Evolutionary conservation across 2,113 vertebrate genomes (phyloP), one percentile per base, ranked within the genome.

Genomic region (Glaucidium brasilianum): DNA sequence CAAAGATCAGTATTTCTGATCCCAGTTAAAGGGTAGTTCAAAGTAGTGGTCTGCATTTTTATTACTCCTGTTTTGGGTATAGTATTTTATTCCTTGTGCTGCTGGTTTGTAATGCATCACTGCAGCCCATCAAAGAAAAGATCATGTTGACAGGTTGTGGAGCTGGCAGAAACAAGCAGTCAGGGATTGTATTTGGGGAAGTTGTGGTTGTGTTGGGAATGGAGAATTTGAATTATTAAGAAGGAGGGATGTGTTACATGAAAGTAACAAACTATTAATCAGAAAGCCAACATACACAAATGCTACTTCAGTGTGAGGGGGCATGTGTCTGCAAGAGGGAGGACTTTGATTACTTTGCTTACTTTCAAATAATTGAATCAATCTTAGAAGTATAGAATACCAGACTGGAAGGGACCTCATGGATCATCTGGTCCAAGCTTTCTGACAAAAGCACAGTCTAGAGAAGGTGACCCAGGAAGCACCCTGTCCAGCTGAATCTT

Each of bases 281-380:
- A 64, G 49, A 49, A 90, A 64, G 50, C 39, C 0, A 1, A 75
- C 30, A 19, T 25, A 41, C 0, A 1, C 7, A 66, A 75, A 49
- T 49, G 35, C 32, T 12, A 32, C 12, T 32, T 41, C 10, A 9
- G 15, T 29, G 69, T 22, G 30, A 66, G 10, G 5, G 30, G 25
- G 6, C 5, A 26, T 29, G 6, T 43, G 14, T 27, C 53, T 66
- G 3, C 35, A 45, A 47, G 35, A 7, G 52, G 41, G 20, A 56
- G 12, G 14, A 32, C 55, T 85, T 72, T 12, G 22, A 27, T 68
- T 75, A 17, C 45, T 45, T 67, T n/a, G 11, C 15, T 66, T 58
- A 20, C 11, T 68, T 81, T 74, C 63, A 64, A 55, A 59, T 69
- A 49, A 74, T 29, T 78, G 12, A 35, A 62, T 60, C 6, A 32